A percentile compares a stretch with the other conserved stretches of the same genome.
phyloP scores from a whole-genome alignment of 2,888 invertebrate genomes.

The Mythimna ferrago region DNA sequence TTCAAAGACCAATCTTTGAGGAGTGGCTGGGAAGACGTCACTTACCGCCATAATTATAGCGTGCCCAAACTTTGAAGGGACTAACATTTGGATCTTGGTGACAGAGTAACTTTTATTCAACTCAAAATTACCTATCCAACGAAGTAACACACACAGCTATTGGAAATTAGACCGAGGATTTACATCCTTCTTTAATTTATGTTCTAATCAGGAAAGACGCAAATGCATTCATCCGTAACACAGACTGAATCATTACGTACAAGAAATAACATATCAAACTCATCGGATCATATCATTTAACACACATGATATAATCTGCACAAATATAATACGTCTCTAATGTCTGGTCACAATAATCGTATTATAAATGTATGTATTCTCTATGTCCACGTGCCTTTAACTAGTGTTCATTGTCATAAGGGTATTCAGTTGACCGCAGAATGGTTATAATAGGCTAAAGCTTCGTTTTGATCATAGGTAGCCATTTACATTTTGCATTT shows the following conservation, averaged over 20 bases:
- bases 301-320: constrained; percentile 27
- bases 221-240: constrained; percentile 16
- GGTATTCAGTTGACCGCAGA: constrained; percentile 6
- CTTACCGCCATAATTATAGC: too few species aligned
- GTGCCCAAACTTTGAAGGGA: too few species aligned
- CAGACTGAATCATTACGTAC: constrained; percentile 21
- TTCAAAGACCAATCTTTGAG: too few species aligned
- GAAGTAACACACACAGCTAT: too few species aligned
- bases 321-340: constrained; percentile 46
- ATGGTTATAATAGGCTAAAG: constrained; percentile 3
- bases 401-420: constrained; percentile 36
- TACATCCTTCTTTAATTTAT: background rate
- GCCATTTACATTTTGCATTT: constrained; percentile 2
- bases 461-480: constrained; percentile 6
- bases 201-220: constrained; percentile 5
- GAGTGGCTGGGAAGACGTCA: too few species aligned
- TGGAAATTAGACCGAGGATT: too few species aligned
- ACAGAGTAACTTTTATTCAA: too few species aligned
- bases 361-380: constrained; percentile 1
- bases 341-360: constrained; percentile 20
- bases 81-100: too few species aligned
- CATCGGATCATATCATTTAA: constrained; percentile 31
- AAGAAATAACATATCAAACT: constrained; percentile 4
- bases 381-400: constrained; percentile 19
- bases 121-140: too few species aligned